Conservation (phyloP, 2,113 vertebrate genomes). For the Nannospalax galili region DNA sequence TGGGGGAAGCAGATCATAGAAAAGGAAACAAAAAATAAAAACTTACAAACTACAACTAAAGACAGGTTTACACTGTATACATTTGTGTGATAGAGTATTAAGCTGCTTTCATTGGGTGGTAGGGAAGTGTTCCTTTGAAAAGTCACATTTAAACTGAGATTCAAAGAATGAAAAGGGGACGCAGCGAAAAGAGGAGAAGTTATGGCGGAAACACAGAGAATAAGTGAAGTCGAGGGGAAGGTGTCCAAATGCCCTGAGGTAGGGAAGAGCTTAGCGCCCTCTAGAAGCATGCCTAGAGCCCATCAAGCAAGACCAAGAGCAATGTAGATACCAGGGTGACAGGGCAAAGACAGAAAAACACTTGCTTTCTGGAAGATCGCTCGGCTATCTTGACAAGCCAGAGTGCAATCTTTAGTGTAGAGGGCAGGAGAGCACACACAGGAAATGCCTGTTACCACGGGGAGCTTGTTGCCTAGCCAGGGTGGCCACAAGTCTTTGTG, state of each 20-base stretch:
- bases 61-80: not conserved
- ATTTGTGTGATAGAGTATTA: not conserved
- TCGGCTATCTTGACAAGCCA: not conserved
- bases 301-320: no score
- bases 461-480: not conserved
- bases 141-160: not conserved
- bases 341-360: not conserved
- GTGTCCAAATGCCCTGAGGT: not conserved
- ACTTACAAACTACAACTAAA: not conserved
- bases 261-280: not conserved
- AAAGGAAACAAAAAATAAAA: not conserved
- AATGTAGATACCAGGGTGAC: not conserved
- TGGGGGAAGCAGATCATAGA: not conserved
- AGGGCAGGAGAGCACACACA: not conserved
- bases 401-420: no score
- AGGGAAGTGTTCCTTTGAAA: not conserved
- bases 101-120: not conserved
- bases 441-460: not conserved
- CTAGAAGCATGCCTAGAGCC: no score
- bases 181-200: not conserved
- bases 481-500: not conserved
- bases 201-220: not conserved
- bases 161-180: not conserved
- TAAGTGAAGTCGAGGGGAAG: not conserved
- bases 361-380: not conserved